These are phyloP conservation scores for Pseudomugil tenellus DNA, from an alignment of 2,797 vertebrate genomes.

Conservation along the genomic window DNA sequence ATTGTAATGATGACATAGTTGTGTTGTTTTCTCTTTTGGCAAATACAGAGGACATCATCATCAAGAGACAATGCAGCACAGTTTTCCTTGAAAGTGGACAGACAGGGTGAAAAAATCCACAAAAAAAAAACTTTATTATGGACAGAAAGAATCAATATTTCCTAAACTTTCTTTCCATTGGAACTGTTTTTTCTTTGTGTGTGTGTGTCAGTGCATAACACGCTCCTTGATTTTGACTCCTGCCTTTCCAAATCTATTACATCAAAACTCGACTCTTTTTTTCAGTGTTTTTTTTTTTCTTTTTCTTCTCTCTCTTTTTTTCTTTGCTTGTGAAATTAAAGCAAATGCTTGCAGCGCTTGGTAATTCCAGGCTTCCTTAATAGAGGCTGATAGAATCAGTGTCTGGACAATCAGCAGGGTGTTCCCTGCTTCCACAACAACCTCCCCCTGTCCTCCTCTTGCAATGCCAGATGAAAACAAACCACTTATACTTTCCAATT, in stretches of 20 bases:
- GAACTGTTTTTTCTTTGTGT: constrained; percentile 1
- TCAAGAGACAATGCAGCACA: constrained; percentile 9
- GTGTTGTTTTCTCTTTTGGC: neutral
- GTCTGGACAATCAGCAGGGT: constrained; percentile 68
- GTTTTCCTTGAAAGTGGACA: constrained; percentile 16
- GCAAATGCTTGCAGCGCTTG: constrained; percentile 40
- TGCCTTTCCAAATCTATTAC: constrained; percentile 53
- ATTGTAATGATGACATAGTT: neutral
- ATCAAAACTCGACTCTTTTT: constrained; percentile 46
- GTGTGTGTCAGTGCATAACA: constrained; percentile 3
- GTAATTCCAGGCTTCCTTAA: constrained; percentile 57
- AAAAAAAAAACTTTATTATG: constrained; percentile 6
- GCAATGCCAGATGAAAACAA: constrained; percentile 62
- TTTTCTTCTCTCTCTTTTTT: neutral
- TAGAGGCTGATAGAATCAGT: constrained; percentile 67
- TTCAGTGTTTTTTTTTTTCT: constrained; percentile 4
- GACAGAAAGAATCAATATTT: constrained; percentile 32
- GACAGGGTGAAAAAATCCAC: constrained; percentile 30
- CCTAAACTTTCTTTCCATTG: constrained; percentile 33
- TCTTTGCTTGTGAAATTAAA: constrained; percentile 48
- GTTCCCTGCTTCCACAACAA: constrained; percentile 48
- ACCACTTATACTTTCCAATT: constrained; percentile 65
- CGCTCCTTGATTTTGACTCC: constrained; percentile 49
- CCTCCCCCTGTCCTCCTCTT: constrained; percentile 36
- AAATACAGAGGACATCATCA: constrained; percentile 19